phyloP scores from a whole-genome alignment of 2,797 vertebrate species.

The Ataeniobius toweri region DNA sequence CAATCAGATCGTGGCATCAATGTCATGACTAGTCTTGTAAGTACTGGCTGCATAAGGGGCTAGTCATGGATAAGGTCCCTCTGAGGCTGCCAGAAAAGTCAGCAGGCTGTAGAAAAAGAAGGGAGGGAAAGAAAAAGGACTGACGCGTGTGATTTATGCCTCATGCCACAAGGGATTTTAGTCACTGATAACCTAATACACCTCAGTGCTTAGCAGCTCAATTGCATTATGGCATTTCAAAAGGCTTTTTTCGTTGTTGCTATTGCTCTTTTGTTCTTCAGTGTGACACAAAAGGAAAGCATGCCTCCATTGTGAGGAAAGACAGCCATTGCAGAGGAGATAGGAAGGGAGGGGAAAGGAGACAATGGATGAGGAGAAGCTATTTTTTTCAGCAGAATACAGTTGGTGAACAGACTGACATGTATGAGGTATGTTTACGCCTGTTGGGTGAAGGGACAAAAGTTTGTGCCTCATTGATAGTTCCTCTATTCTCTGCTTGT shows the following conservation, averaged over 20 bases:
- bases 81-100: constrained; percentile 52
- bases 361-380: constrained; percentile 32
- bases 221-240: constrained; percentile 77
- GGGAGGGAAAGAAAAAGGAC: constrained; percentile 37
- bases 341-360: constrained; percentile 17
- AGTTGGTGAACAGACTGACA: constrained; percentile 17
- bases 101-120: constrained; percentile 47
- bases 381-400: constrained; percentile 18
- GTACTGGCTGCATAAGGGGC: constrained; percentile 38
- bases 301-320: constrained; percentile 46
- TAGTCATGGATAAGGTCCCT: constrained; percentile 59
- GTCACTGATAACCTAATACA: constrained; percentile 81
- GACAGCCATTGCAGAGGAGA: constrained; percentile 39
- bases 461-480: constrained; percentile 22
- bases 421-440: constrained; percentile 27
- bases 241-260: constrained; percentile 50
- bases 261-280: constrained; percentile 65
- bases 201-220: constrained; percentile 77
- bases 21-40: constrained; percentile 45
- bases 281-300: constrained; percentile 49
- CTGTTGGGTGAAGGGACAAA: constrained; percentile 27
- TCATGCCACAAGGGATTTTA: constrained; percentile 77
- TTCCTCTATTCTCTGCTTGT: constrained; percentile 36
- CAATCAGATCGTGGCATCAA: constrained; percentile 48
- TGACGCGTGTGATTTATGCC: constrained; percentile 81